A percentile compares a stretch with the other conserved stretches of the same genome.
Evolutionary conservation across 2,797 vertebrate species (phyloP).

Genomic region (Champsocephalus gunnari): DNA sequence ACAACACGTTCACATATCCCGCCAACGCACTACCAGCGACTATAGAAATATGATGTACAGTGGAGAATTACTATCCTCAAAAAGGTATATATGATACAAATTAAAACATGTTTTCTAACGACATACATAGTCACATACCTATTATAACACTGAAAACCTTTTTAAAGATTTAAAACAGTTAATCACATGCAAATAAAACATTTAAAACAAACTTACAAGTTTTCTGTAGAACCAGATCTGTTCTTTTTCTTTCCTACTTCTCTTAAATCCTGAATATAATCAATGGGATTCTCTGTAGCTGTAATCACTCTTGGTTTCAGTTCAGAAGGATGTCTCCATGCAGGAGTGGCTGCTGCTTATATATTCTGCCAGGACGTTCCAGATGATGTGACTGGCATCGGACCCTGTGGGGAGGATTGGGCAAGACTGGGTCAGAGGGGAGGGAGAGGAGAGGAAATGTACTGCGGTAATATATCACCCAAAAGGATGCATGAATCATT

Average conservation of each 20-base stretch:
- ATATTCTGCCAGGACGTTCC: constrained; percentile 24
- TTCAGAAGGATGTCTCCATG: constrained; percentile 27
- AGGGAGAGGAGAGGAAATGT: constrained; percentile 7
- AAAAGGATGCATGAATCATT: constrained; percentile 5
- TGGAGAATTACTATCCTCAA: background rate
- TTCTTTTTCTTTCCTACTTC: background rate
- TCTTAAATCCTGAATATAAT: background rate
- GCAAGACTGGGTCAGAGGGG: constrained; percentile 36
- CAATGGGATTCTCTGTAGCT: constrained; percentile 11
- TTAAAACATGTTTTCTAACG: background rate
- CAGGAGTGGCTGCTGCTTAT: constrained; percentile 33
- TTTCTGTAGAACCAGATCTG: background rate
- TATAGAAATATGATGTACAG: background rate
- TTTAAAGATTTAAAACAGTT: background rate
- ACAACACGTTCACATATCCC: constrained; percentile 28
- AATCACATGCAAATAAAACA: background rate
- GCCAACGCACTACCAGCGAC: background rate
- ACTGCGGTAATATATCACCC: constrained; percentile 7
- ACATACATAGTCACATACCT: background rate
- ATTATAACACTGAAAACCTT: background rate
- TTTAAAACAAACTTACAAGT: constrained; percentile 27
- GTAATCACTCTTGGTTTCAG: constrained; percentile 1
- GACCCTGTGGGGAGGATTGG: constrained; percentile 15
- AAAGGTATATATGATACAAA: too few species aligned
- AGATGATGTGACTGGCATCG: background rate